phyloP scores from a whole-genome alignment of 1,140 invertebrate species.

The Globodera rostochiensis region DNA sequence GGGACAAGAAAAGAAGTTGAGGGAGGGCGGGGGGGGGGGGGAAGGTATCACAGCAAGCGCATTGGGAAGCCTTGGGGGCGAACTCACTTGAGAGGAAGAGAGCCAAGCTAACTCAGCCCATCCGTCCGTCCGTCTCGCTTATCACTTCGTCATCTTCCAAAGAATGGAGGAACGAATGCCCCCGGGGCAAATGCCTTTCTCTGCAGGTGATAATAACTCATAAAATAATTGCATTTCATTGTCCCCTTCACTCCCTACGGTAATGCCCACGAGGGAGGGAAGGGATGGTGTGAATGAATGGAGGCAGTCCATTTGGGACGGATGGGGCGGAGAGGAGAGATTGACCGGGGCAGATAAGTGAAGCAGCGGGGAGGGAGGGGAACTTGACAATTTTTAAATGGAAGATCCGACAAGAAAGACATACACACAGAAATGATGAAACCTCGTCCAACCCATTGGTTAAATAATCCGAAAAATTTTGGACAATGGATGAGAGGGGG shows the following conservation, averaged over 20 bases:
- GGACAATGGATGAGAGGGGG: not conserved
- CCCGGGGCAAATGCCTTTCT: not conserved
- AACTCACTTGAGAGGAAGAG: too few relatives aligned
- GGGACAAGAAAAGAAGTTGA: too few relatives aligned
- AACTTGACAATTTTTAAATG: too few relatives aligned
- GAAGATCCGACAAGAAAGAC: too few relatives aligned
- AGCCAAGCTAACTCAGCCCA: too few relatives aligned
- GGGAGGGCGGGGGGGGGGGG: too few relatives aligned
- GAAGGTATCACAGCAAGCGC: too few relatives aligned
- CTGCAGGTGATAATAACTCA: not conserved
- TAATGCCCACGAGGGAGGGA: too few relatives aligned
- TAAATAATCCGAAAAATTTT: not conserved
- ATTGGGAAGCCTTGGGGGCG: too few relatives aligned
- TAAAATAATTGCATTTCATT: not conserved
- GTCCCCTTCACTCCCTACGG: not conserved
- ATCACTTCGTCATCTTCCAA: not conserved
- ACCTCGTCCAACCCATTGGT: not conserved
- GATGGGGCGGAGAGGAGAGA: not conserved
- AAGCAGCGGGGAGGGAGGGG: not conserved
- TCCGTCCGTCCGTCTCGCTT: not conserved
- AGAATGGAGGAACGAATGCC: not conserved
- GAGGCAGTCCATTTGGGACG: not conserved
- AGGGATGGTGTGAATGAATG: not conserved
- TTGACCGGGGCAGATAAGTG: not conserved
- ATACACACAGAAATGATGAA: not conserved